phyloP scores from a whole-genome alignment of 2,113 vertebrate genomes.

The Triplophysa dalaica region DNA sequence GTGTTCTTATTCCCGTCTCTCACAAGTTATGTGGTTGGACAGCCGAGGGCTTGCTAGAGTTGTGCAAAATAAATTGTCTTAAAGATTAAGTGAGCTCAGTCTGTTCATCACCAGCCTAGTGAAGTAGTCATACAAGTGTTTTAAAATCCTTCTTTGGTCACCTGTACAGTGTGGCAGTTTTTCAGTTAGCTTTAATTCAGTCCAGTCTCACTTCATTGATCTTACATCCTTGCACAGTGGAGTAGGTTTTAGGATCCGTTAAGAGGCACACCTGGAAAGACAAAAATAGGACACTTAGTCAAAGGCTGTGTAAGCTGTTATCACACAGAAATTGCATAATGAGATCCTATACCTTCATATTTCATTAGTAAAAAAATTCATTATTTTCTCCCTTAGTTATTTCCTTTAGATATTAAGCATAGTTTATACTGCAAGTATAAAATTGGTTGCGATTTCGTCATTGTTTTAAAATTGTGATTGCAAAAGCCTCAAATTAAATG shows the following conservation, averaged over 20 bases:
- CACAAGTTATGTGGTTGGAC: slow-evolving; percentile 20
- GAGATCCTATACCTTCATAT: background rate
- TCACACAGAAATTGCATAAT: background rate
- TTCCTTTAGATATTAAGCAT: background rate
- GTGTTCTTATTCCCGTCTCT: background rate
- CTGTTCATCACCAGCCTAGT: slow-evolving; percentile 35
- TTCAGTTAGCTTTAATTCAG: slow-evolving; percentile 14
- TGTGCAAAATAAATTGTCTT: slow-evolving; percentile 19
- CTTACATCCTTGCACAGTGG: slow-evolving; percentile 43
- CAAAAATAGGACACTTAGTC: slow-evolving; percentile 25
- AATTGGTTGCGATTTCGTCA: background rate
- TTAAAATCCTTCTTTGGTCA: slow-evolving; percentile 15
- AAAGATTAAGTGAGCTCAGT: slow-evolving; percentile 33
- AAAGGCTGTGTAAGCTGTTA: background rate
- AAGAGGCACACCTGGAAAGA: slow-evolving; percentile 47
- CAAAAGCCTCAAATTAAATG: background rate
- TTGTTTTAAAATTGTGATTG: background rate
- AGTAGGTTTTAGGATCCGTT: slow-evolving; percentile 26
- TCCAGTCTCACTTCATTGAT: slow-evolving; percentile 30
- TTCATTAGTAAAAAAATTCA: background rate
- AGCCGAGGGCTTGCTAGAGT: slow-evolving; percentile 10
- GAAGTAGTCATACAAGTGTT: slow-evolving; percentile 21
- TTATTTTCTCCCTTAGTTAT: background rate
- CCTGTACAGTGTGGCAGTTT: background rate
- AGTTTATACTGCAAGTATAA: no score